These are phyloP conservation scores for Embidobia sp. DNA, from an alignment of 2,888 invertebrate species.

Conservation along the genomic window DNA sequence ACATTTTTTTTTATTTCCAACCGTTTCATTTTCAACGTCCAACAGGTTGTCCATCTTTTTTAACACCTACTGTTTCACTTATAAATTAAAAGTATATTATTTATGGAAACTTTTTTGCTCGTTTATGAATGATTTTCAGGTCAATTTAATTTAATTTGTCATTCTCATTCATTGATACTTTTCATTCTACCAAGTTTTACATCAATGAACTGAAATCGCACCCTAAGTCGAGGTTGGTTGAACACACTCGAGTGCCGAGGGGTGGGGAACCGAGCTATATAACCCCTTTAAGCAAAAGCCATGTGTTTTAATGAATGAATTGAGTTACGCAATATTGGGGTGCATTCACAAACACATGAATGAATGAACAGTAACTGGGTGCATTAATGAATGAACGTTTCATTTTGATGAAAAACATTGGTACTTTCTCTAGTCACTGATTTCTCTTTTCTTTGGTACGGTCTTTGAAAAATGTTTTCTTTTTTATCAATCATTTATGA, in stretches of 20 bases:
- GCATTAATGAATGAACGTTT: constrained; percentile 12
- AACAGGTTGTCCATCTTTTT: no score
- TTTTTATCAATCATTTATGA: no score
- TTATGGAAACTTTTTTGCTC: no score
- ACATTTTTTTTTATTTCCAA: no score
- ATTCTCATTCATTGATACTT: neutral
- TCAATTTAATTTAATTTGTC: neutral
- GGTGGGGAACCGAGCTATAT: neutral
- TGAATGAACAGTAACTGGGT: constrained; percentile 4
- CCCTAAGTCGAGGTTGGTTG: constrained; percentile 19
- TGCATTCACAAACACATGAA: constrained; percentile 2
- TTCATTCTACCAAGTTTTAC: neutral
- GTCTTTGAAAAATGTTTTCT: no score
- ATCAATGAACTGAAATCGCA: constrained; percentile 26
- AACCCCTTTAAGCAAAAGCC: neutral
- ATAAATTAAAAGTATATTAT: no score
- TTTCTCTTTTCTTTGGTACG: neutral
- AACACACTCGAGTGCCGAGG: no score
- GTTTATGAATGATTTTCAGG: no score
- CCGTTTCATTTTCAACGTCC: no score
- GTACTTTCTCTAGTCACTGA: neutral
- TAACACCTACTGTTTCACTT: no score
- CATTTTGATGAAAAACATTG: neutral
- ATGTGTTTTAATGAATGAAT: constrained; percentile 28
- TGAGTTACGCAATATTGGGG: constrained; percentile 22